Base-by-base conservation (phyloP, 2,888 invertebrate species). In the Macrosiphum euphorbiae region DNA sequence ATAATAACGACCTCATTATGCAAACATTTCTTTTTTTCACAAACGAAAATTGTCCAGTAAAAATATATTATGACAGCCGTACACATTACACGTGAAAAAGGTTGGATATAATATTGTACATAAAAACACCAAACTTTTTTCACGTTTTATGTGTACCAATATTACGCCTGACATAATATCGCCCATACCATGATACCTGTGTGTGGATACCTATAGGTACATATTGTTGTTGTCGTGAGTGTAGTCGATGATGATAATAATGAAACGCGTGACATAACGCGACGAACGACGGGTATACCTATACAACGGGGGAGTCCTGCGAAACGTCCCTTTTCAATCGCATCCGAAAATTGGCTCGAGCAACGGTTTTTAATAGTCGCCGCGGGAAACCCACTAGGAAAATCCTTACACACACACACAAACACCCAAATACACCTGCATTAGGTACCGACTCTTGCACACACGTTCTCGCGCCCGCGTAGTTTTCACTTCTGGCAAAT, bases 291-390 rank as follows among this genome's bases (percentile, higher is more conserved):
- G 61, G 85, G 85, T 47, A 47, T 47, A 47, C 47, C 47, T 24
- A 44, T 24, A 44, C 41, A 44, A 13, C 3, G 5, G 20, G 35
- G 16, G 41, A 47, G 8, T 41, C 26, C 26, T 85, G 41, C 44
- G 85, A 85, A 85, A 47, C 85, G 13, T 28, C 41, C 85, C 26
- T 47, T 86, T 86, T 86, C 44, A 86, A 86, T 86, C 47, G 85
- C 41, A 86, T 44, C 85, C 47, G 87, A 50, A 87, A 87, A 87
- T 50, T 87, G 87, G 87, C 87, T 87, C 47, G 16, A 7, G 28
- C n/a, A 7, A 50, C 47, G 87, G 20, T 87, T 87, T 87, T 50
- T 50, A n/a, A 87, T n/a, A 86, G 67, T 67, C n/a, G 35, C 86
- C 47, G n/a, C 86, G 47, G n/a, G 47, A 86, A 85, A 85, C 85